These are phyloP conservation scores for Kradibia gibbosae DNA, from an alignment of 1,140 invertebrate genomes.

Conservation along the genomic window DNA sequence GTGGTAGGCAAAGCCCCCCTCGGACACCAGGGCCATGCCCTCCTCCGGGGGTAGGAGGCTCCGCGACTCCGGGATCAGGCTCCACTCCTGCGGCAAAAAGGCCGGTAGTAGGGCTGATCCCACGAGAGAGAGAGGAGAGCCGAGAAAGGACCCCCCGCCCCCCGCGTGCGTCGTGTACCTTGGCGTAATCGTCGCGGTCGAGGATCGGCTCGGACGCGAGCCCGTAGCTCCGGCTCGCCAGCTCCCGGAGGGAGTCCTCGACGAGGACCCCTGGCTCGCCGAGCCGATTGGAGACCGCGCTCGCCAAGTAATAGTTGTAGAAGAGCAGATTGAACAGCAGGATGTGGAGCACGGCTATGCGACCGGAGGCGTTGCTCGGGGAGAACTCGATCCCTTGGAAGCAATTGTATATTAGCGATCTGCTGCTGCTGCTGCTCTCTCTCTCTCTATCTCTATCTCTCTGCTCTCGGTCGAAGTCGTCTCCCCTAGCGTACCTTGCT, in stretches of 20 bases:
- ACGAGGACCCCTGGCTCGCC: slow-evolving; percentile 14
- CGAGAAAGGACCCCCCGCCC: too few relatives aligned
- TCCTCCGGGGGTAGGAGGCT: slow-evolving; percentile 41
- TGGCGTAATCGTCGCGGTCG: not conserved
- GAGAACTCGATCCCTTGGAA: slow-evolving; percentile 41
- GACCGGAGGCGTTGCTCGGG: slow-evolving; percentile 11
- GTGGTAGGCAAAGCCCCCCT: slow-evolving; percentile 55
- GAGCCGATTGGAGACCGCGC: slow-evolving; percentile 38
- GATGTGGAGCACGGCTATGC: slow-evolving; percentile 38
- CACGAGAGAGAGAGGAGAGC: too few relatives aligned
- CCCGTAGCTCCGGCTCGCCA: slow-evolving; percentile 14
- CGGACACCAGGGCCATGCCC: slow-evolving; percentile 48
- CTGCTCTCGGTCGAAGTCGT: too few relatives aligned
- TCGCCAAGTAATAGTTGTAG: slow-evolving; percentile 44
- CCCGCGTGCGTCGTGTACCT: too few relatives aligned
- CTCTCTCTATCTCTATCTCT: too few relatives aligned
- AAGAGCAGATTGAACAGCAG: slow-evolving; percentile 31
- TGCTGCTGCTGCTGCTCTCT: too few relatives aligned
- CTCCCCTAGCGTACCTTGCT: slow-evolving; percentile 36
- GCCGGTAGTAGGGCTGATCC: too few relatives aligned
- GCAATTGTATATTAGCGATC: too few relatives aligned
- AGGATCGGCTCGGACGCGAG: slow-evolving; percentile 33
- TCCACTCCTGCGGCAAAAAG: too few relatives aligned
- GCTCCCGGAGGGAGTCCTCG: slow-evolving; percentile 36
- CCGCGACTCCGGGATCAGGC: slow-evolving; percentile 33